Percentiles rank a stretch among this genome's conserved stretches.
Evolutionary conservation across 2,113 vertebrate genomes (phyloP).

Genomic region (Neopipo cinnamomea): DNA sequence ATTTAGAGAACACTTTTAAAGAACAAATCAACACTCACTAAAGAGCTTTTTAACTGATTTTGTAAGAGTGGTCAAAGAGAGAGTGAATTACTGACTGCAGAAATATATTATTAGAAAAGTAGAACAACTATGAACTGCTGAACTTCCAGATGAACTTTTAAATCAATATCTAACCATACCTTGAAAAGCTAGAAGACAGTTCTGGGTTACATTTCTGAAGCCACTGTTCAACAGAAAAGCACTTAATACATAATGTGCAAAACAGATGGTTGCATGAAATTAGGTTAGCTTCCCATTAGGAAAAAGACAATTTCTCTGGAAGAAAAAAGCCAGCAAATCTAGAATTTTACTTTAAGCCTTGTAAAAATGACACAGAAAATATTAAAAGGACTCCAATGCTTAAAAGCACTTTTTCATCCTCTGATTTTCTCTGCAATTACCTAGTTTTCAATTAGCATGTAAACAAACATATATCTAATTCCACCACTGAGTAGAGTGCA

Average conservation of each 20-base stretch:
- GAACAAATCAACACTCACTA: background rate
- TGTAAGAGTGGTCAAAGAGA: background rate
- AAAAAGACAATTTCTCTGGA: background rate
- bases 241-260: background rate
- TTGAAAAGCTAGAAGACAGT: constrained; percentile 19
- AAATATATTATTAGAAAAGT: background rate
- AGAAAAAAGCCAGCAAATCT: background rate
- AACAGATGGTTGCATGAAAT: constrained; percentile 15
- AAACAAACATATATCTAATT: background rate
- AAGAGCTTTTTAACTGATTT: background rate
- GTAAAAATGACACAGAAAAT: background rate
- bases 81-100: background rate
- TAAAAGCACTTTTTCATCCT: background rate
- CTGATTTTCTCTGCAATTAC: background rate
- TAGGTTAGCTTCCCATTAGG: constrained; percentile 7
- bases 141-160: constrained; percentile 1
- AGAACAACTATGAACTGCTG: background rate
- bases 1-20: background rate
- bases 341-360: background rate
- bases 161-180: background rate
- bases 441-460: background rate
- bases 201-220: constrained; percentile 5
- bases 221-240: constrained; percentile 6
- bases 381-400: accelerated
- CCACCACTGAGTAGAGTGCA: background rate